Evolutionary conservation across 2,797 vertebrate genomes (phyloP), one percentile per base, ranked within the genome.

Genomic region (Dryobates pubescens): DNA sequence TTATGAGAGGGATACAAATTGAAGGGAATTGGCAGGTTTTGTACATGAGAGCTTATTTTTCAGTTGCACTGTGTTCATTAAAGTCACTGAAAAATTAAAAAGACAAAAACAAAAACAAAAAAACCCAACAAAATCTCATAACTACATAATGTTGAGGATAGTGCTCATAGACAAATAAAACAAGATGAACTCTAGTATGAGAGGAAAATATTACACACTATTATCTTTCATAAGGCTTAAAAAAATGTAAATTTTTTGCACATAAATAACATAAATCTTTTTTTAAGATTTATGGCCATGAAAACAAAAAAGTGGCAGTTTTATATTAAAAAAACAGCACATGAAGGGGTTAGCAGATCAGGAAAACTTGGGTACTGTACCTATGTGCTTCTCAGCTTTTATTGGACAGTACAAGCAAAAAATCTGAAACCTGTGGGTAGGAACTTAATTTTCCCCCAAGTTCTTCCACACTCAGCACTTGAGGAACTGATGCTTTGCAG

Each of bases 1-100:
- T 96, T 96, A 92, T 83, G 94, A 96, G 73, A 89, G n/a, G 53
- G 71, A 70, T n/a, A 70, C 85, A 64, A 95, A 93, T 63, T 70
- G 77, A 96, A 94, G 69, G 61, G 49, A 95, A 89, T 77, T 90
- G 82, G 54, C 74, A 93, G 62, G 36, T 94, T 83, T 51, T 65
- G 17, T 61, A 38, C 12, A 13, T 13, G 41, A 64, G 18, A 47
- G 56, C 12, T 94, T 79, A 58, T 87, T 94, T 94, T 92, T 95
- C 27, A 43, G 16, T 79, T 92, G 32, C 64, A 74, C 49, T 2
- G 2, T 64, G 30, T 70, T 89, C 64, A 54, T 88, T 95, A 86
- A 84, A 93, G 88, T 79, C 30, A 86, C 19, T 59, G 49, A 81
- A 92, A 92, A 43, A 56, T 41, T 67, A 1, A 65, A 91, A 83